Conservation (phyloP, 2,113 vertebrate genomes). For the Haplotaxodon microlepis region DNA sequence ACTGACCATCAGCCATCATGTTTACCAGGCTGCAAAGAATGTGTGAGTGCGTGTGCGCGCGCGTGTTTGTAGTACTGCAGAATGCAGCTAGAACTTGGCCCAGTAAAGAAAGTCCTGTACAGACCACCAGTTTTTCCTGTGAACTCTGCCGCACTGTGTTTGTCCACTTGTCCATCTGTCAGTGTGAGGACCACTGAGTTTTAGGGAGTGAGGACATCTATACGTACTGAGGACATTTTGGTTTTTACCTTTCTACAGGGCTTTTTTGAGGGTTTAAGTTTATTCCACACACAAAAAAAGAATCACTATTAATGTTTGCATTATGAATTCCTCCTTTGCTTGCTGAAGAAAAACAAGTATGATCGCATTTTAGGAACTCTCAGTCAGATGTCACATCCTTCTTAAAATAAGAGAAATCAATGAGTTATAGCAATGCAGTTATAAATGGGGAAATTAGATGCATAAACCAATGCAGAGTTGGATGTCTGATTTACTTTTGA, state of each 20-base stretch:
- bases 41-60: neutral
- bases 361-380: neutral
- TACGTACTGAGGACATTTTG: neutral
- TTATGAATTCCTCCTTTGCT: neutral
- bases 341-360: neutral
- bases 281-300: neutral
- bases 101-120: neutral
- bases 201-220: neutral
- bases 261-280: neutral
- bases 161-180: neutral
- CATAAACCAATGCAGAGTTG: neutral
- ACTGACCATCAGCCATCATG: neutral
- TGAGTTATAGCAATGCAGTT: neutral
- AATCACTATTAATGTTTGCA: neutral
- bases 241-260: neutral
- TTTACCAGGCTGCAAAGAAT: neutral
- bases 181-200: neutral
- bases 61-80: constrained; percentile 15
- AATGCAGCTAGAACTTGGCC: constrained; percentile 22
- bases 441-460: neutral
- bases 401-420: neutral
- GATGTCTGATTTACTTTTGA: neutral
- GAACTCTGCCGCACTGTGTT: neutral
- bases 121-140: neutral
- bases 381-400: neutral